phyloP scores from a whole-genome alignment of 1,140 invertebrate genomes.

The Calycopis cecrops region DNA sequence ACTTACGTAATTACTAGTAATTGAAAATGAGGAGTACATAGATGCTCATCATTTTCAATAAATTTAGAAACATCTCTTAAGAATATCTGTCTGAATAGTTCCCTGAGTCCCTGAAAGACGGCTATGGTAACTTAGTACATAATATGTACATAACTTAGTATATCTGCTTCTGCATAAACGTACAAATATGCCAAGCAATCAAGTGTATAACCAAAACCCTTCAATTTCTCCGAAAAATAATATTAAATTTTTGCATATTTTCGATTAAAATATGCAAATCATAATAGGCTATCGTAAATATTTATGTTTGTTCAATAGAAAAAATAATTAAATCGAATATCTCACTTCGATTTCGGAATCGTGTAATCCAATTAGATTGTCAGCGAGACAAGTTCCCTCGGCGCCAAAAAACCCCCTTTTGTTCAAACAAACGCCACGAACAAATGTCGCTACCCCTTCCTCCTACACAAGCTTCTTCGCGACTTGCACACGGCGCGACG shows the following conservation, averaged over 20 bases:
- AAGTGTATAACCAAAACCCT: no score
- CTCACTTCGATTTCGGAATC: constrained; percentile 23
- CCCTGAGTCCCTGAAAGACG: no score
- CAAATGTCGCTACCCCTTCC: constrained; percentile 57
- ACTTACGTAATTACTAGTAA: no score
- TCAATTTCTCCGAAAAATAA: no score
- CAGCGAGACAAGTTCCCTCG: constrained; percentile 29
- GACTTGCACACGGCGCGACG: constrained; percentile 9
- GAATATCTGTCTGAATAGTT: no score
- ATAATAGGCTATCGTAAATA: background rate
- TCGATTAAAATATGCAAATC: no score
- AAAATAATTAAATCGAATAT: constrained; percentile 24
- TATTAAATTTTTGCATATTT: no score
- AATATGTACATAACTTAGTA: no score
- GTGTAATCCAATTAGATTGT: constrained; percentile 37
- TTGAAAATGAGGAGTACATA: no score
- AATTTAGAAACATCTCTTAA: no score
- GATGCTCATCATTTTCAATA: no score
- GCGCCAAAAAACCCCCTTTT: constrained; percentile 54
- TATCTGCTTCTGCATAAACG: background rate
- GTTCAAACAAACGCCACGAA: constrained; percentile 57
- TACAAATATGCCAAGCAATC: background rate
- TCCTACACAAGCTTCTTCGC: constrained; percentile 53
- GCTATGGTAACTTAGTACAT: no score
- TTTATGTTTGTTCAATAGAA: constrained; percentile 15